Percentiles rank a stretch among this genome's conserved stretches.
Conservation (phyloP, 1,140 invertebrate genomes). For the Drosophila repleta region DNA sequence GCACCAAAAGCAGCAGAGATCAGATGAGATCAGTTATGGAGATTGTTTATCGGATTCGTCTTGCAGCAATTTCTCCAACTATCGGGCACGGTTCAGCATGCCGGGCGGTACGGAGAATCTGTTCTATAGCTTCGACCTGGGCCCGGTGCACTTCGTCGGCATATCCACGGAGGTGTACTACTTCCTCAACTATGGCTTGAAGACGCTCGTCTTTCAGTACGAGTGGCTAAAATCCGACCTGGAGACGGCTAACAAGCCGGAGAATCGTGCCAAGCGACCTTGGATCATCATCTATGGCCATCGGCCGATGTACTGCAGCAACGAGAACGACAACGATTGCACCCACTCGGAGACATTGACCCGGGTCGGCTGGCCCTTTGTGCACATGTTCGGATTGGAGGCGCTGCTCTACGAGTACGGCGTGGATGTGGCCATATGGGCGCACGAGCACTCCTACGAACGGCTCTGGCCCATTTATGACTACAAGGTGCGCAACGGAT, state of each 20-base stretch:
- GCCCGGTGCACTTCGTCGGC: slow-evolving; percentile 95
- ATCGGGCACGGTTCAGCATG: slow-evolving; percentile 94
- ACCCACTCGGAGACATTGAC: slow-evolving; percentile 90
- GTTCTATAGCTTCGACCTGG: slow-evolving; percentile 96
- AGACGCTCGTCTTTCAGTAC: slow-evolving; percentile 93
- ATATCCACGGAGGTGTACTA: slow-evolving; percentile 98
- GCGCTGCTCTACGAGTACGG: slow-evolving; percentile 93
- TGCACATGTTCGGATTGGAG: slow-evolving; percentile 91
- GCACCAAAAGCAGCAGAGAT: too few species aligned
- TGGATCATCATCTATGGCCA: slow-evolving; percentile 98
- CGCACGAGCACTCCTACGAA: slow-evolving; percentile 98
- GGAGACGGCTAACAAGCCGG: slow-evolving; percentile 86
- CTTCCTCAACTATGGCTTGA: slow-evolving; percentile 94
- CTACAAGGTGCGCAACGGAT: slow-evolving; percentile 93
- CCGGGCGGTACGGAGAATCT: slow-evolving; percentile 91
- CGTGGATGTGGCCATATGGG: slow-evolving; percentile 97
- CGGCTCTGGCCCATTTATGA: slow-evolving; percentile 97
- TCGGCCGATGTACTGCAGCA: slow-evolving; percentile 98
- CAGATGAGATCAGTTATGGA: not conserved
- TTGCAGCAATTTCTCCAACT: slow-evolving; percentile 94
- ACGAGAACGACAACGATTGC: slow-evolving; percentile 94
- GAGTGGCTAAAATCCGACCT: slow-evolving; percentile 95
- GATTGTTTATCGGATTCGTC: slow-evolving; percentile 53
- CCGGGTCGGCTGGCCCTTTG: slow-evolving; percentile 89
- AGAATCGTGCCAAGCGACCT: slow-evolving; percentile 88